These are phyloP conservation scores for Crioceris asparagi DNA, from an alignment of 2,888 invertebrate genomes.

Conservation along the genomic window DNA sequence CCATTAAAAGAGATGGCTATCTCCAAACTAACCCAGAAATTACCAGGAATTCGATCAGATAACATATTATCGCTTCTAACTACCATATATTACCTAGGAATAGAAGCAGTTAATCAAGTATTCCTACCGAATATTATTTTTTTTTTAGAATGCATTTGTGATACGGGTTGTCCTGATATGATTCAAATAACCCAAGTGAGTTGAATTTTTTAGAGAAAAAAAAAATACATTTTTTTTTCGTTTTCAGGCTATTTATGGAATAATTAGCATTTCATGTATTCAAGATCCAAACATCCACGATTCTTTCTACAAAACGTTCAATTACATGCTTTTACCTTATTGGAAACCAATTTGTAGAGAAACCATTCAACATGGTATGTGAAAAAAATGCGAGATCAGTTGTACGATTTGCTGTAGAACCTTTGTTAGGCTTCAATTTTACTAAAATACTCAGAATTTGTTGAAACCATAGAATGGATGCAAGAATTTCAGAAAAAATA, in stretches of 20 bases:
- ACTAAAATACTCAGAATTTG: too few relatives aligned
- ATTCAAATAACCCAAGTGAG: constrained; percentile 26
- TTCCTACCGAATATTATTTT: constrained; percentile 27
- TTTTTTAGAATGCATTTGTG: constrained; percentile 21
- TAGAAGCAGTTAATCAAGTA: constrained; percentile 27
- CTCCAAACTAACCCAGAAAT: constrained; percentile 29
- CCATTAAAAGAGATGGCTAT: constrained; percentile 29
- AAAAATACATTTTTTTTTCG: too few relatives aligned
- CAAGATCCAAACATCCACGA: neutral
- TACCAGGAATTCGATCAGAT: constrained; percentile 20
- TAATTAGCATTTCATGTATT: neutral
- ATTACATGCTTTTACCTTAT: too few relatives aligned
- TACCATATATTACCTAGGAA: constrained; percentile 29
- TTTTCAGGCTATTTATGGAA: constrained; percentile 5
- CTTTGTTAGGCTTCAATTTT: too few relatives aligned
- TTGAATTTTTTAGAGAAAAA: constrained; percentile 3
- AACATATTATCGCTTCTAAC: constrained; percentile 27
- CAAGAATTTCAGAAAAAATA: too few relatives aligned
- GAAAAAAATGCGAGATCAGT: too few relatives aligned
- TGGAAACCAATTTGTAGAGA: too few relatives aligned
- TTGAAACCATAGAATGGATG: too few relatives aligned
- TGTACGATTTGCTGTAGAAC: too few relatives aligned
- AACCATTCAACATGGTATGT: too few relatives aligned
- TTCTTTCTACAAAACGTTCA: too few relatives aligned
- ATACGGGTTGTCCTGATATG: constrained; percentile 19